Evolutionary conservation across 2,888 invertebrate genomes (phyloP), one percentile per base, ranked within the genome.

Genomic region (Apamea monoglypha): DNA sequence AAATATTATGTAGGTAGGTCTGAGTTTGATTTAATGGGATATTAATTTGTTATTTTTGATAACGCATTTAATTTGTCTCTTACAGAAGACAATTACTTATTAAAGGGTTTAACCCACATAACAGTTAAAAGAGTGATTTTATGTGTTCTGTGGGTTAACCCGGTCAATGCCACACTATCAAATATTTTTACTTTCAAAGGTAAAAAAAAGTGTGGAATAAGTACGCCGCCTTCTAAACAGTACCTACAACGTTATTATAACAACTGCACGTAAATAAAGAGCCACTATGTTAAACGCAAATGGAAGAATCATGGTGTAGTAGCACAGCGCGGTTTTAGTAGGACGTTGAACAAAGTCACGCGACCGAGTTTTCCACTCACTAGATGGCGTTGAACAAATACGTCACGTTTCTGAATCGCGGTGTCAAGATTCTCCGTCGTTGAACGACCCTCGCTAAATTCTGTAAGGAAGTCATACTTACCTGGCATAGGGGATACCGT

Each of bases 401-500:
- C 50, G 61, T 78, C 61, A 68, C 40, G 25, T 50, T 78, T n/a
- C 40, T 70, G 61, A 79, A 70, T 56, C 70, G n/a, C 79, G 79
- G 70, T 79, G 63, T 61, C 6, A 61, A 61, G 61, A 61, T 29
- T 61, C 29, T 29, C 16, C 16, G 61, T 14, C 29, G 29, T 79
- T 7, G 59, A 78, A 78, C 0, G 78, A 78, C 68, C 1, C 18
- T 50, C 68, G 25, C 61, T 12, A 12, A 7, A 29, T 16, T 61
- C 29, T 10, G 25, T 47, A 18, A 0, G 0, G 10, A 61, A 85
- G 0, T 81, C 82, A 85, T 85, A 40, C 40, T 40, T 40, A 40
- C 40, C 40, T 40, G 40, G 40, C 86, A 85, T 83, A 76, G 86
- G 82, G 75, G 86, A 76, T 10, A 85, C 83, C 82, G 83, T 83